Evolutionary conservation across 1,140 invertebrate genomes (phyloP).

Genomic region (Drosophila chauvacae): DNA sequence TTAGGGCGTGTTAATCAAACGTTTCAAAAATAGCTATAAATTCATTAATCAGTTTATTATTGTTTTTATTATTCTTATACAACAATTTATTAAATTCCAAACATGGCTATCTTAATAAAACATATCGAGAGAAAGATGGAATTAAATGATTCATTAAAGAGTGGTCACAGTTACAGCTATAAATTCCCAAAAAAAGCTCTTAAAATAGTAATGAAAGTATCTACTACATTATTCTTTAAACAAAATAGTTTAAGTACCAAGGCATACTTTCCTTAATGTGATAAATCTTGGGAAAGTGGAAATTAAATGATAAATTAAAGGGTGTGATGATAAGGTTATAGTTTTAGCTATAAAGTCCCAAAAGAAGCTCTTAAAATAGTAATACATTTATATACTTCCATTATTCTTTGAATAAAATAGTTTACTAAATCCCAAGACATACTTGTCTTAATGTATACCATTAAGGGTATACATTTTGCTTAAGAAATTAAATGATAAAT

Average conservation of each 20-base stretch:
- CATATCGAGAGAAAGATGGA: too few relatives aligned
- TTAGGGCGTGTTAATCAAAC: too few relatives aligned
- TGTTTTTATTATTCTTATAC: too few relatives aligned
- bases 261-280: background rate
- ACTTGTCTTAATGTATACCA: background rate
- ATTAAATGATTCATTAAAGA: too few relatives aligned
- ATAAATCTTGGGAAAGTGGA: background rate
- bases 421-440: background rate
- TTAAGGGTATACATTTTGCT: background rate
- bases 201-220: background rate
- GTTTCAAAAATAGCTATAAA: too few relatives aligned
- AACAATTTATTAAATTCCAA: too few relatives aligned
- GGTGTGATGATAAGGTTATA: background rate
- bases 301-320: slow-evolving; percentile 10
- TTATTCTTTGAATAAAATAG: background rate
- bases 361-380: background rate
- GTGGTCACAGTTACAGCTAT: too few relatives aligned
- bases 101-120: too few relatives aligned
- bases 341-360: background rate
- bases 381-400: background rate
- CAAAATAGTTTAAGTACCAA: background rate
- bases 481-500: slow-evolving; percentile 11
- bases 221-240: background rate
- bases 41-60: too few relatives aligned
- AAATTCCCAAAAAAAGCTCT: background rate